Conservation (phyloP, 2,888 invertebrate genomes). For the Thecophora atra region DNA sequence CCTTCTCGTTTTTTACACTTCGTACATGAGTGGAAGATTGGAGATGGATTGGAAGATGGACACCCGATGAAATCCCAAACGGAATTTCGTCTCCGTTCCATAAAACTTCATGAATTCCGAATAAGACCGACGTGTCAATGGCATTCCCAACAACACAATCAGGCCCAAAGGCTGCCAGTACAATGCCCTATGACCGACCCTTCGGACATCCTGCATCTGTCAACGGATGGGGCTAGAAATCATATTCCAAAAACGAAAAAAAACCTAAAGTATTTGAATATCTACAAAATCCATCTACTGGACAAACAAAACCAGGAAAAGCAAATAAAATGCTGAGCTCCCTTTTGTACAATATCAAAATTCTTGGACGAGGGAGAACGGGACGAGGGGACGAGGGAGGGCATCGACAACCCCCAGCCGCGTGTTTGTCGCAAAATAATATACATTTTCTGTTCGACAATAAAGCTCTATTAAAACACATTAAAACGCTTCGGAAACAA, state of each 20-base stretch:
- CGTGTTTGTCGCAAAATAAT: conserved; percentile 4
- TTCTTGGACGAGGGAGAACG: background rate
- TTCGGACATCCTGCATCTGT: conserved; percentile 3
- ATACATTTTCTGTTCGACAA: background rate
- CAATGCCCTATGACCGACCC: background rate
- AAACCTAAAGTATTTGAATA: conserved; percentile 35
- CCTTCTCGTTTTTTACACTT: background rate
- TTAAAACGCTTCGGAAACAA: too few relatives aligned
- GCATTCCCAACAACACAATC: conserved; percentile 5
- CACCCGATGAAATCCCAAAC: conserved; percentile 25
- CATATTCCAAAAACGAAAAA: conserved; percentile 38
- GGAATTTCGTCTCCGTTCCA: conserved; percentile 9
- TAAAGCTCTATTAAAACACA: too few relatives aligned
- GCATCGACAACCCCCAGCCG: background rate
- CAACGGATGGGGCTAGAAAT: conserved; percentile 33
- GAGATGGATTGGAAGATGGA: too few relatives aligned
- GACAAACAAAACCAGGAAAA: conserved; percentile 39
- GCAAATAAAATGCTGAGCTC: conserved; percentile 24
- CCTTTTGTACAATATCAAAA: background rate
- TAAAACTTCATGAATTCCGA: conserved; percentile 14
- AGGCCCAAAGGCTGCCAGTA: background rate
- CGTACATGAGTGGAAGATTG: background rate
- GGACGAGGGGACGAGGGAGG: background rate
- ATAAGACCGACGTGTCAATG: conserved; percentile 22
- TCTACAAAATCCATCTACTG: conserved; percentile 41